These are phyloP conservation scores for Hemibagrus wyckioides DNA, from an alignment of 2,113 vertebrate genomes.

Conservation along the genomic window DNA sequence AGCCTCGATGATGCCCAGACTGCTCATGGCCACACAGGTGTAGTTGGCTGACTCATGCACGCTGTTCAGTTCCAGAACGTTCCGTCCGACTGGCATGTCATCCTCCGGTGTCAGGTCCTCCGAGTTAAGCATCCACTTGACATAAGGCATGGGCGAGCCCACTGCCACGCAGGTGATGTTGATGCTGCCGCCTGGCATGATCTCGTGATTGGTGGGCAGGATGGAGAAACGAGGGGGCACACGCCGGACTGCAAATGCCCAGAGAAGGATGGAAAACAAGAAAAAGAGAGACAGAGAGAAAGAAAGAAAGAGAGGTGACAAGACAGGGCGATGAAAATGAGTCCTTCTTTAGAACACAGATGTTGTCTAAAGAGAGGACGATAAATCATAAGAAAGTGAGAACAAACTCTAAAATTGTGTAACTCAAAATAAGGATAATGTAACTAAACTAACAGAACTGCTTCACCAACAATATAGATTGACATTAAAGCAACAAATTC, in stretches of 20 bases:
- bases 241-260: constrained; percentile 86
- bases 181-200: constrained; percentile 97
- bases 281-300: constrained; percentile 72
- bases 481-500: constrained; percentile 95
- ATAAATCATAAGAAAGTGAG: constrained; percentile 51
- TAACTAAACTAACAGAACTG: constrained; percentile 86
- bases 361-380: constrained; percentile 67
- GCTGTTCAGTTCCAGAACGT: constrained; percentile 92
- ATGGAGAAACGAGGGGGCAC: constrained; percentile 98
- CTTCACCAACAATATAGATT: constrained; percentile 97
- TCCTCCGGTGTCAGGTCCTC: constrained; percentile 97
- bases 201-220: constrained; percentile 92
- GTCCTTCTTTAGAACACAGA: constrained; percentile 66
- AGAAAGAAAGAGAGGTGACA: constrained; percentile 82
- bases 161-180: constrained; percentile 99
- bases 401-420: constrained; percentile 50
- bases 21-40: constrained; percentile 99
- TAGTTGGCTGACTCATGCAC: constrained; percentile 98
- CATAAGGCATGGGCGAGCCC: constrained; percentile 98
- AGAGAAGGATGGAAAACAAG: constrained; percentile 69
- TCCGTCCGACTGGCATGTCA: constrained; percentile 97
- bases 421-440: constrained; percentile 49
- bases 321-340: constrained; percentile 69
- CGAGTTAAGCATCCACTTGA: constrained; percentile 97
- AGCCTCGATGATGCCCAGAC: constrained; percentile 94